phyloP scores from a whole-genome alignment of 2,888 invertebrate genomes.

The Lydus trimaculatus region DNA sequence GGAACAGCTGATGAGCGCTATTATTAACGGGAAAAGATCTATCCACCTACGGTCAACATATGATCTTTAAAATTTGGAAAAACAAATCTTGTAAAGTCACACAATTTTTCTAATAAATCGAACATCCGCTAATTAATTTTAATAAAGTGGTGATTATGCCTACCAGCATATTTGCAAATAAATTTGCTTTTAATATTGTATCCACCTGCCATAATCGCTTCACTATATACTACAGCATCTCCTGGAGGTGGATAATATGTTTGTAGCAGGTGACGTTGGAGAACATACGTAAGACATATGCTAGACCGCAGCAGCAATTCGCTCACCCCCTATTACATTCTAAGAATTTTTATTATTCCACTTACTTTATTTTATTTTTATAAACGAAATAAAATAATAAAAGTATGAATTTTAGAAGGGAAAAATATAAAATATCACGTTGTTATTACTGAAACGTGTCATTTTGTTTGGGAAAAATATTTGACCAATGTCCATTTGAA shows the following conservation, averaged over 20 bases:
- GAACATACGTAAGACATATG: conserved; percentile 24
- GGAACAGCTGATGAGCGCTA: conserved; percentile 34
- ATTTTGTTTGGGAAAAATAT: background rate
- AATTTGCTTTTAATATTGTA: background rate
- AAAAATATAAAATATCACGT: background rate
- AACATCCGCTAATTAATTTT: no score
- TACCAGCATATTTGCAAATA: background rate
- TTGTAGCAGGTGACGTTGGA: conserved; percentile 25
- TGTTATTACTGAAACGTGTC: background rate
- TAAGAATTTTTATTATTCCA: no score
- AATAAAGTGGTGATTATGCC: background rate
- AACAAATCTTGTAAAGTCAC: background rate
- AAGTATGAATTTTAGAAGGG: background rate
- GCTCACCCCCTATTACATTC: background rate
- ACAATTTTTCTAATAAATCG: no score
- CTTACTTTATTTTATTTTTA: no score
- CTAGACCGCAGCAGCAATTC: conserved; percentile 17
- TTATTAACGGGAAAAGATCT: background rate
- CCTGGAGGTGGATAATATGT: conserved; percentile 23
- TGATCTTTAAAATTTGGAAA: background rate
- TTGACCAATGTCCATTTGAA: conserved; percentile 1
- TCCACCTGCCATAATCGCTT: conserved; percentile 27
- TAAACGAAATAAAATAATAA: background rate
- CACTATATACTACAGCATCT: conserved; percentile 28
- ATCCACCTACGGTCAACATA: background rate